These are phyloP conservation scores for Adineta ricciae DNA, from an alignment of 2,888 invertebrate genomes.

Conservation along the genomic window DNA sequence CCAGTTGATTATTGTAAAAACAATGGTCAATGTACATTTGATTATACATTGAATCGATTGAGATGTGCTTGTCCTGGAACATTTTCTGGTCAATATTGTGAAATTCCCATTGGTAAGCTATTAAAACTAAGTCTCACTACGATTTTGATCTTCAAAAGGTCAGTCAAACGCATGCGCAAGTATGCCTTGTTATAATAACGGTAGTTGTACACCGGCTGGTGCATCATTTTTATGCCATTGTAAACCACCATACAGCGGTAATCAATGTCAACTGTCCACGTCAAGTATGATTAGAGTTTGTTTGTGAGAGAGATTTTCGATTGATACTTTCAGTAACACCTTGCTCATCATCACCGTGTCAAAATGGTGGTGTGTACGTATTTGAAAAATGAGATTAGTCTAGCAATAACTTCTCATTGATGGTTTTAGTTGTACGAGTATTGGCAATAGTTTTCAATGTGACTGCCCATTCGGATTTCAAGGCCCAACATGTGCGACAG, in stretches of 20 bases:
- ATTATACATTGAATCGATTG: background rate
- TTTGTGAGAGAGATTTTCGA: background rate
- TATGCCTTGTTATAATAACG: background rate
- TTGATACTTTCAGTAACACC: background rate
- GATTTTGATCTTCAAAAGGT: background rate
- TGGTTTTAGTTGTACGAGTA: background rate
- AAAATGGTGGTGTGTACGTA: background rate
- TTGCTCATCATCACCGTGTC: background rate
- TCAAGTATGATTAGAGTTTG: background rate
- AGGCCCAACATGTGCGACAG: background rate
- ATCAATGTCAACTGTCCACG: background rate
- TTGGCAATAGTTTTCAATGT: background rate
- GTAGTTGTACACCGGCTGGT: background rate
- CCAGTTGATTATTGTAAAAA: background rate
- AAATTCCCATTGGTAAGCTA: background rate
- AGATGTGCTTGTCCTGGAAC: background rate
- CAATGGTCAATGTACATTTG: background rate
- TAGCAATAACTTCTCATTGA: background rate
- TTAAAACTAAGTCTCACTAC: background rate
- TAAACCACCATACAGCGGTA: background rate
- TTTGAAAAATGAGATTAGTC: background rate
- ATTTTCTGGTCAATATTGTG: background rate
- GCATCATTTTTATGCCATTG: background rate
- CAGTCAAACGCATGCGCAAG: background rate
- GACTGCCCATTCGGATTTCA: background rate